phyloP scores from a whole-genome alignment of 2,113 vertebrate genomes.

The Oryzias melastigma region DNA sequence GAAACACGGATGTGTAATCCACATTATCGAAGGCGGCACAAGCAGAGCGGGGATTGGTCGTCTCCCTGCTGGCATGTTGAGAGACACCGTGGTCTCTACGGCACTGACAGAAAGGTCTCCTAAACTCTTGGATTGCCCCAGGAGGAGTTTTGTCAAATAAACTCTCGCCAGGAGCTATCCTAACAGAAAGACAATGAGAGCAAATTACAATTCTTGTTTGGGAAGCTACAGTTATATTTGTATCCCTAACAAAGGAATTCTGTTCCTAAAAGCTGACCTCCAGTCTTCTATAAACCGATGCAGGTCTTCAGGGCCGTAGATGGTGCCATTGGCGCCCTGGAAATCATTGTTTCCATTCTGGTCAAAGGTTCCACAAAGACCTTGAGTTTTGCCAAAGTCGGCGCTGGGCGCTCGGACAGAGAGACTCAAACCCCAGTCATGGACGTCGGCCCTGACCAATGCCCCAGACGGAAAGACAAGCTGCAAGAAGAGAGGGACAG shows the following conservation, averaged over 20 bases:
- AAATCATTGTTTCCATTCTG: constrained; percentile 77
- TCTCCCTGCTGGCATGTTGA: constrained; percentile 10
- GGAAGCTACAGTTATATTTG: no score
- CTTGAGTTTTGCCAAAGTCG: constrained; percentile 76
- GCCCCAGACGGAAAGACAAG: constrained; percentile 81
- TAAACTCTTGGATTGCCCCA: constrained; percentile 34
- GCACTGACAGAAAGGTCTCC: constrained; percentile 75
- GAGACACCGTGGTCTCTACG: constrained; percentile 44
- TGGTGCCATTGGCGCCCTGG: constrained; percentile 36
- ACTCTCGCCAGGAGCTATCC: constrained; percentile 79
- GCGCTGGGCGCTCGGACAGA: constrained; percentile 65
- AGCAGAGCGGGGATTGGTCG: constrained; percentile 35
- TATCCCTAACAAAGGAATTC: neutral
- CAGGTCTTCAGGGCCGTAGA: constrained; percentile 37
- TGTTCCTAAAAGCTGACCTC: constrained; percentile 64
- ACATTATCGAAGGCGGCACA: constrained; percentile 70
- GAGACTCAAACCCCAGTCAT: constrained; percentile 78
- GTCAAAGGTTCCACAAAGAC: constrained; percentile 77
- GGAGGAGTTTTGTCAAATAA: constrained; percentile 76
- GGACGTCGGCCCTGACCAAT: constrained; percentile 74
- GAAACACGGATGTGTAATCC: constrained; percentile 77
- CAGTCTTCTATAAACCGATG: constrained; percentile 74
- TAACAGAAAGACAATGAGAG: constrained; percentile 32
- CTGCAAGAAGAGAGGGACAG: constrained; percentile 55
- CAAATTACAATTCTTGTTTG: no score